Evolutionary conservation across 1,140 invertebrate species (phyloP), one percentile per base, ranked within the genome.

Genomic region (Carposina sasakii): DNA sequence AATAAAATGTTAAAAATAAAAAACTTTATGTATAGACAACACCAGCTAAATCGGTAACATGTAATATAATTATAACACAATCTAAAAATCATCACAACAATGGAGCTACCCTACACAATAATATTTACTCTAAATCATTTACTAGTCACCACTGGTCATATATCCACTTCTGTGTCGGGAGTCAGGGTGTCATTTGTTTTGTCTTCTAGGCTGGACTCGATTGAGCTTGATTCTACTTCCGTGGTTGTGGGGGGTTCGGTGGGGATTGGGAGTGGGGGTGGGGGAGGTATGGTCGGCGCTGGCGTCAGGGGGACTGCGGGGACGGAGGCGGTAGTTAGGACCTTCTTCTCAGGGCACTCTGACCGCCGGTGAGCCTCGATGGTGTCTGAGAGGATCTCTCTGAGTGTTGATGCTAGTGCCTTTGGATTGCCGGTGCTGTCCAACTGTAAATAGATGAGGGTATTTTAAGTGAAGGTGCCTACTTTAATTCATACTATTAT

Each of bases 341-440:
- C 59, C 8, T 47, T 34, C 8, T 16, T 26, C 0, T 54, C 60
- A 0, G 43, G 33, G 12, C 54, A 48, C 8, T 47, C 54, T 4
- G 47, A 15, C 24, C 47, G 48, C 24, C 63, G 54, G 12, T 45
- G 28, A 42, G 66, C 69, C 41, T 76, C 69, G 17, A 81, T 67
- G 3, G 71, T 81, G 37, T 81, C 77, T 19, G 76, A 78, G 6
- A 81, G 56, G 15, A 81, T 77, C 34, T 81, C 75, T 30, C 72
- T 72, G 9, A 81, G 61, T n/a, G 71, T 70, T 0, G 70, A 58
- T 6, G 75, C 77, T 20, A 81, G 43, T 0, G 67, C 65, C 44
- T 67, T 76, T 2, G 73, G 75, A 19, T 77, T 81, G 0, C 67
- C 67, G 9, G 63, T 71, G 47, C 75, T 78, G 47, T 78, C 68